phyloP scores from a whole-genome alignment of 1,140 invertebrate genomes.

The Drosophila asahinai region DNA sequence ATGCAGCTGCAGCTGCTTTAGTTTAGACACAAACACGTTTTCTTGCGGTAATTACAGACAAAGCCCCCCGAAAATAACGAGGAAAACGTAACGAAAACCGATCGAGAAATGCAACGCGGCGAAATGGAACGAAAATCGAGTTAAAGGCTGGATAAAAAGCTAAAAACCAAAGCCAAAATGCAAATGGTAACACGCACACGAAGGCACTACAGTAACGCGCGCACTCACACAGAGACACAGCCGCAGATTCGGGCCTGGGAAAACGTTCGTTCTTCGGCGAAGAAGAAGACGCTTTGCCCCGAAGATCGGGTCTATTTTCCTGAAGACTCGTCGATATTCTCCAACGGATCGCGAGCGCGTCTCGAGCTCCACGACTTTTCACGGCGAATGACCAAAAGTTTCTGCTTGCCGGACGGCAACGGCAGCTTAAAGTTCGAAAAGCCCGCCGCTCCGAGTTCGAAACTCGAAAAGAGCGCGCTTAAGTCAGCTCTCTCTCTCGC shows the following conservation, averaged over 20 bases:
- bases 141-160: constrained; percentile 13
- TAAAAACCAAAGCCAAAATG: constrained; percentile 50
- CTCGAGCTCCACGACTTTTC: constrained; percentile 59
- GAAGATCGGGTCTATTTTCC: constrained; percentile 28
- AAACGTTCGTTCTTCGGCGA: constrained; percentile 76
- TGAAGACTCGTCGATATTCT: constrained; percentile 1
- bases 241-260: constrained; percentile 30
- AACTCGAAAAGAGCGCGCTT: constrained; percentile 25
- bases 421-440: constrained; percentile 64
- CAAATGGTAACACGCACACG: constrained; percentile 69
- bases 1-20: constrained; percentile 46
- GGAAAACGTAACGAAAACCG: constrained; percentile 46
- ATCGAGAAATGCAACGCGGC: constrained; percentile 52
- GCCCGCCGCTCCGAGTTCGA: constrained; percentile 53
- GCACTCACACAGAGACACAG: constrained; percentile 23
- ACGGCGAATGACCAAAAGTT: constrained; percentile 72
- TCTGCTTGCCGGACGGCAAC: constrained; percentile 31
- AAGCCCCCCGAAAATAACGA: constrained; percentile 36
- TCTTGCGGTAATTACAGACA: constrained; percentile 58
- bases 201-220: constrained; percentile 6
- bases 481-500: background rate
- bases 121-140: constrained; percentile 52
- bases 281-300: constrained; percentile 54
- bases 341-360: constrained; percentile 34
- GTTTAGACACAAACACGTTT: constrained; percentile 56